Evolutionary conservation across 2,888 invertebrate genomes (phyloP), one percentile per base, ranked within the genome.

Genomic region (Anthoptus insignis): DNA sequence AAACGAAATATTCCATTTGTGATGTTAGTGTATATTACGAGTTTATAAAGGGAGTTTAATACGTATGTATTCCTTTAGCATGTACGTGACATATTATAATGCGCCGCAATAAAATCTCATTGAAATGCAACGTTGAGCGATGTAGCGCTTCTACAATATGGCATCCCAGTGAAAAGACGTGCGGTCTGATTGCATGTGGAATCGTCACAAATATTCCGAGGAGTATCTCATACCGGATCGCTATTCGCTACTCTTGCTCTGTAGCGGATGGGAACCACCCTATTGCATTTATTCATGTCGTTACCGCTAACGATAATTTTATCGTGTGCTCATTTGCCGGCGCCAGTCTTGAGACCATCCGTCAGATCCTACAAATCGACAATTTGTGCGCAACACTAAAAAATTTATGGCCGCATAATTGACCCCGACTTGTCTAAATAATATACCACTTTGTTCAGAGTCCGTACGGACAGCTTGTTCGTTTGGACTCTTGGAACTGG

Each of bases 211-310:
- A 87, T 86, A 86, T 84, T 82, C 81, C 90, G 87, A 89, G 85
- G 81, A 81, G 75, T 67, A 58, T 63, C 61, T 68, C 67, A 63
- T 67, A 59, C 49, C 66, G 59, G 78, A 73, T 76, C 80, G 79
- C 81, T 69, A 78, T 79, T 78, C 74, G 76, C 72, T 77, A 57
- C 56, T 80, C 80, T 78, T 73, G 77, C 77, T 76, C 76, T 76
- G 72, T 77, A 81, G 81, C 81, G 81, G 78, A 74, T 83, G 81
- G 83, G 81, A 83, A 84, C 87, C 87, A 83, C 90, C 89, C 91
- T 93, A 89, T 87, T 93, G 91, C 93, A 93, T 93, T 93, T 93
- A 93, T 93, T 93, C 93, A 93, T 93, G 93, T 93, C 93, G 93
- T 93, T 93, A 93, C 92, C 86, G 88, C 92, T 93, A 93, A 93